Percentiles rank a stretch among this genome's conserved stretches.
Evolutionary conservation across 2,797 vertebrate species (phyloP).

Genomic region (Lepilemur septentrionalis): DNA sequence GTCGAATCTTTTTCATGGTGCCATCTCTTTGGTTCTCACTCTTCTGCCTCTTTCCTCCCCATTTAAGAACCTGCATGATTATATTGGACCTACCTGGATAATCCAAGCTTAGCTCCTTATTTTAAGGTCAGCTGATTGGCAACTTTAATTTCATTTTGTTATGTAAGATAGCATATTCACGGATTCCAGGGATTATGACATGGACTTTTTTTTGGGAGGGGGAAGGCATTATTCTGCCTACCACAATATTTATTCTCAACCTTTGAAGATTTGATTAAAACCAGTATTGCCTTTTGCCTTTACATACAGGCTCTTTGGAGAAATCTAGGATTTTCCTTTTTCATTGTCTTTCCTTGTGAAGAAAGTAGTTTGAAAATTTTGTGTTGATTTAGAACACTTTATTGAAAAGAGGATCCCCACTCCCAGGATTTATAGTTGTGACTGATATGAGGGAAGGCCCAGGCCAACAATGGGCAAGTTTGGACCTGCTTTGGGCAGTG

Average conservation of each 20-base stretch:
- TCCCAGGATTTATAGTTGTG: not conserved
- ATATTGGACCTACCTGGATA: not conserved
- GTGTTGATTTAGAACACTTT: not conserved
- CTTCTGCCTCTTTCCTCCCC: not conserved
- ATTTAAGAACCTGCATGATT: not conserved
- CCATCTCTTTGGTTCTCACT: not conserved
- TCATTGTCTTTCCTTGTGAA: not conserved
- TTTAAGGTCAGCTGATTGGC: not conserved
- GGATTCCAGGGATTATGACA: not conserved
- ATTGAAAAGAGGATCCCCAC: not conserved
- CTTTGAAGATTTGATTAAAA: constrained; percentile 20
- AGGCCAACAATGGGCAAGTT: not conserved
- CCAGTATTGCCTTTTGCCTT: not conserved
- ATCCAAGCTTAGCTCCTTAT: not conserved
- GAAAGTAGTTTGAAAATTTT: not conserved
- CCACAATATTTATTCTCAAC: not conserved
- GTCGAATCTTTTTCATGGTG: not conserved
- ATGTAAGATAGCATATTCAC: not conserved
- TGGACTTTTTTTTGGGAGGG: not conserved
- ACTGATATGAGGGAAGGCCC: not conserved
- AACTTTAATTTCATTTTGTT: not conserved
- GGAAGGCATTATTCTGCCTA: not conserved
- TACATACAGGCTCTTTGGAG: not conserved
- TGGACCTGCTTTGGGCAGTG: not conserved
- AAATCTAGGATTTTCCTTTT: not conserved